These are phyloP conservation scores for Neogobius melanostomus DNA, from an alignment of 2,113 vertebrate species.

Conservation along the genomic window DNA sequence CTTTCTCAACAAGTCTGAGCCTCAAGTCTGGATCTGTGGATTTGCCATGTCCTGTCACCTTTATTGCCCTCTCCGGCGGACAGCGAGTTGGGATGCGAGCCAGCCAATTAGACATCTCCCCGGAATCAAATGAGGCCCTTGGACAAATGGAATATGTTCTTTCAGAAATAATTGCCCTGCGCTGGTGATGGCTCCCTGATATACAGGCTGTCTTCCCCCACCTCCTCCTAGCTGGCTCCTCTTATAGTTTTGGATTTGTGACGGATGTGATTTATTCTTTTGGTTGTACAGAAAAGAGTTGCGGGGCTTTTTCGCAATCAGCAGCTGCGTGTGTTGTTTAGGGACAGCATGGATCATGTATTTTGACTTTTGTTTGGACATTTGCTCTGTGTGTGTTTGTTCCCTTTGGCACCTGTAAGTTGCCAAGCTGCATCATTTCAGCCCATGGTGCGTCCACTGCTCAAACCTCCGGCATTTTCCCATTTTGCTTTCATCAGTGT, in stretches of 20 bases:
- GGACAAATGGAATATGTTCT: conserved; percentile 38
- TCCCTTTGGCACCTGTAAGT: neutral
- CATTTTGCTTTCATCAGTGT: neutral
- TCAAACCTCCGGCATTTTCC: neutral
- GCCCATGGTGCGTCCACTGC: neutral
- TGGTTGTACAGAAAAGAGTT: neutral
- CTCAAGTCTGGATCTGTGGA: neutral
- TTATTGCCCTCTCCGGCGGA: conserved; percentile 29
- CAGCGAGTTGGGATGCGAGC: conserved; percentile 22
- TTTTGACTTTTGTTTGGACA: neutral
- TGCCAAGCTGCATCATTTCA: conserved; percentile 1
- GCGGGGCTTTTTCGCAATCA: neutral
- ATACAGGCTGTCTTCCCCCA: conserved; percentile 7
- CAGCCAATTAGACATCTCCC: conserved; percentile 54
- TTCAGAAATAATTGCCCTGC: conserved; percentile 52
- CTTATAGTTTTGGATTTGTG: conserved; percentile 19
- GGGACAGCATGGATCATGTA: neutral
- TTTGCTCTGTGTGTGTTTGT: neutral
- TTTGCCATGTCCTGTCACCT: conserved; percentile 35
- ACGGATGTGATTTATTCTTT: conserved; percentile 5
- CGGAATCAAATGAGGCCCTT: conserved; percentile 41
- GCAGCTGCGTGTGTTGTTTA: neutral
- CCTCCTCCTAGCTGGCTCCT: neutral
- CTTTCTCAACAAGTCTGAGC: neutral
- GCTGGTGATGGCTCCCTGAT: conserved; percentile 28